These are phyloP conservation scores for Sclerurus mexicanus DNA, from an alignment of 2,113 vertebrate species.

Conservation along the genomic window DNA sequence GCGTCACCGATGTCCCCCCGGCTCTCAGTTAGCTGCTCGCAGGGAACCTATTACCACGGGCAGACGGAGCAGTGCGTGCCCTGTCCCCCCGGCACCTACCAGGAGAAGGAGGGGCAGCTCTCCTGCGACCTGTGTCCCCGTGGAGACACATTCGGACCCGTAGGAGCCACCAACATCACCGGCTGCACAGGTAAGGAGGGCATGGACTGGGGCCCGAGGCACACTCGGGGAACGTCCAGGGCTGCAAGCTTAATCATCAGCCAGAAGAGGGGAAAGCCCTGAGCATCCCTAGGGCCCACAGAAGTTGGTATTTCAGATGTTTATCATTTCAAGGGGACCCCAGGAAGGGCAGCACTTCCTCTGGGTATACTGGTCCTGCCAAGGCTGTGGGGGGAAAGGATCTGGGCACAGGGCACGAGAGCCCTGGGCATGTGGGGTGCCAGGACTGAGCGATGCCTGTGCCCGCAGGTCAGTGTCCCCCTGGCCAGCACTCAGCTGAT, in stretches of 20 bases:
- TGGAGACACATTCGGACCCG: conserved; percentile 88
- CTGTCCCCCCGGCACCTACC: conserved; percentile 93
- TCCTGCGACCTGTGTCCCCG: conserved; percentile 96
- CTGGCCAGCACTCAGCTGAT: conserved; percentile 87
- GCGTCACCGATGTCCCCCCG: conserved; percentile 67
- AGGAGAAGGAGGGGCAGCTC: conserved; percentile 96
- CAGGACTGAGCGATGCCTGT: background rate
- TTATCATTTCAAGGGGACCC: background rate
- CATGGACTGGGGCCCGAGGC: rapidly evolving
- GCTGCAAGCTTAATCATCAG: background rate
- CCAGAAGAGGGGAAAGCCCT: background rate
- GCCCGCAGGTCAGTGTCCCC: conserved; percentile 87
- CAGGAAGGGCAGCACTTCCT: background rate
- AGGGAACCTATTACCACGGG: conserved; percentile 95
- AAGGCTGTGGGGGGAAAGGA: background rate
- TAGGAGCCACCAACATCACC: conserved; percentile 89
- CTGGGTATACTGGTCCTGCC: background rate
- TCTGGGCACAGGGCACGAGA: background rate
- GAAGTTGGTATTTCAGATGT: background rate
- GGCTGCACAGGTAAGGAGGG: conserved; percentile 86
- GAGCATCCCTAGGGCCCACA: background rate
- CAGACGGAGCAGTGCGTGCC: conserved; percentile 92
- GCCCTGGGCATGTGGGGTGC: background rate
- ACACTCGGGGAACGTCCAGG: rapidly evolving
- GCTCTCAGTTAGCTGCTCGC: conserved; percentile 94